Conservation (phyloP, 2,797 vertebrate species). For the Rhinatrema bivittatum region DNA sequence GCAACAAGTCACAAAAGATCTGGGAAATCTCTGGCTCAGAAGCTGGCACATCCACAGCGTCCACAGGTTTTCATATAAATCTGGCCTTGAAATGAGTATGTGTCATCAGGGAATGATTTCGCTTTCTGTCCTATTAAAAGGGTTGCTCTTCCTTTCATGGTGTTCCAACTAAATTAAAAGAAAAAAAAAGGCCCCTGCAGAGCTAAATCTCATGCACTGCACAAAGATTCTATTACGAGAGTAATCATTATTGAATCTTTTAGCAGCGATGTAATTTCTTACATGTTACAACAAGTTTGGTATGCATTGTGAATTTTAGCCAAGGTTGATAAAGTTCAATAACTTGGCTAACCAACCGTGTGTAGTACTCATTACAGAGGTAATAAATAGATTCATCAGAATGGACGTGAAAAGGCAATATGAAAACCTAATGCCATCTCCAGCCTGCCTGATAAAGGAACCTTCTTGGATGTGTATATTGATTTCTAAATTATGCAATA, state of each 20-base stretch:
- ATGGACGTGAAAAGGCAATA: slow-evolving; percentile 64
- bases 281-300: slow-evolving; percentile 72
- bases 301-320: slow-evolving; percentile 76
- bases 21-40: too few species aligned
- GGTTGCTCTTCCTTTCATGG: background rate
- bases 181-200: slow-evolving; percentile 1
- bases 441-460: slow-evolving; percentile 39
- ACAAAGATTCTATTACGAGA: slow-evolving; percentile 57
- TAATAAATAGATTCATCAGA: slow-evolving; percentile 92
- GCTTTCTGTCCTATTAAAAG: background rate
- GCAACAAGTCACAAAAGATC: too few species aligned
- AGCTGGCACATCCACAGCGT: slow-evolving; percentile 6
- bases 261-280: slow-evolving; percentile 68
- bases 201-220: slow-evolving; percentile 28
- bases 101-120: background rate
- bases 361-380: slow-evolving; percentile 76
- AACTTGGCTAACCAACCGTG: slow-evolving; percentile 88
- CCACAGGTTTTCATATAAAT: too few species aligned
- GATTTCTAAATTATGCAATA: too few species aligned
- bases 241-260: slow-evolving; percentile 79
- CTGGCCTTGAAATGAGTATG: background rate
- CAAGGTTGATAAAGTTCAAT: slow-evolving; percentile 92
- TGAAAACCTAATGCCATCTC: slow-evolving; percentile 58
- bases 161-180: slow-evolving; percentile 10
- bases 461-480: slow-evolving; percentile 15